phyloP scores from a whole-genome alignment of 1,140 invertebrate species.

The Zaprionus tsacasi region DNA sequence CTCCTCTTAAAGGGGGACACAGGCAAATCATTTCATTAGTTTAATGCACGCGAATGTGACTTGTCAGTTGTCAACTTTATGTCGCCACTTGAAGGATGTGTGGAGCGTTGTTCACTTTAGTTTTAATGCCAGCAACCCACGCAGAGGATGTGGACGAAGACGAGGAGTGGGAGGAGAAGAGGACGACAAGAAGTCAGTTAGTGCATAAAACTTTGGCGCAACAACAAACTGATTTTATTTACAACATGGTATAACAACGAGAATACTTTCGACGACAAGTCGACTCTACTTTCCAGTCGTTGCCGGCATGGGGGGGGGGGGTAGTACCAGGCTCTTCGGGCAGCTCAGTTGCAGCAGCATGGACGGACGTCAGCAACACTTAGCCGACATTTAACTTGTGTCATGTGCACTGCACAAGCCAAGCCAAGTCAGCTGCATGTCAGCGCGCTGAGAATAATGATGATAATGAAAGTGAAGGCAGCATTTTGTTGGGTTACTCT shows the following conservation, averaged over 20 bases:
- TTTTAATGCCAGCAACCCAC: conserved; percentile 47
- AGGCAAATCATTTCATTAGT: conserved; percentile 73
- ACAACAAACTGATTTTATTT: conserved; percentile 75
- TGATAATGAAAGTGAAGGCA: conserved; percentile 13
- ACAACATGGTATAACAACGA: conserved; percentile 45
- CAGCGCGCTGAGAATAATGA: conserved; percentile 14
- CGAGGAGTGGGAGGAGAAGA: background rate
- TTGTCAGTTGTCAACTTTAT: conserved; percentile 79
- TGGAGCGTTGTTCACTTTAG: conserved; percentile 65
- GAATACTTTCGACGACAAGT: conserved; percentile 34
- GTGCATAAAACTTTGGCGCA: conserved; percentile 66
- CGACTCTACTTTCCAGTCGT: conserved; percentile 37
- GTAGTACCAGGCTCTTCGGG: background rate
- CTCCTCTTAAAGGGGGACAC: background rate
- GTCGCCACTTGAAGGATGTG: conserved; percentile 35
- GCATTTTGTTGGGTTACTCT: background rate
- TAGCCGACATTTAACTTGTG: conserved; percentile 76
- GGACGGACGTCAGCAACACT: conserved; percentile 67
- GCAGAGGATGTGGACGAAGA: background rate
- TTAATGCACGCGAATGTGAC: conserved; percentile 78
- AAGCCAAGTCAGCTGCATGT: conserved; percentile 5
- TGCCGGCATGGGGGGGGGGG: background rate
- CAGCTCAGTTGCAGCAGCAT: conserved; percentile 43
- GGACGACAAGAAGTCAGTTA: conserved; percentile 55
- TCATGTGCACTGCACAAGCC: conserved; percentile 52